Conservation (phyloP, 2,888 invertebrate species). For the Sthenelais limicola region DNA sequence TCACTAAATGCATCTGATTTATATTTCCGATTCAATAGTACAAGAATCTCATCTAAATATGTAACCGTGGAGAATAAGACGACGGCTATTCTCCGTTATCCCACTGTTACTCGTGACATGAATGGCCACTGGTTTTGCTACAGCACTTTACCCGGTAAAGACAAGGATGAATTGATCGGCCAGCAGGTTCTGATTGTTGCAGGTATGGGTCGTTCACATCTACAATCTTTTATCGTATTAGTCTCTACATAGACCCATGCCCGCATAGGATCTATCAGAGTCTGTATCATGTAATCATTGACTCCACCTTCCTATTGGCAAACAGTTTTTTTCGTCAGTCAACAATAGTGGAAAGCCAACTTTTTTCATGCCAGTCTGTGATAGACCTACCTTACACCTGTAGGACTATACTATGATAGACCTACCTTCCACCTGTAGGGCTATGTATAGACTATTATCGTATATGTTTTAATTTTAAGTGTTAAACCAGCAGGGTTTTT, state of each 20-base stretch:
- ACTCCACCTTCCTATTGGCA: neutral
- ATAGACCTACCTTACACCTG: no score
- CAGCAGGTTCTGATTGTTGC: conserved; percentile 16
- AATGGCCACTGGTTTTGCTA: conserved; percentile 32
- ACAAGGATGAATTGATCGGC: neutral
- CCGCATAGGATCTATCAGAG: no score
- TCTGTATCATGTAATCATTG: neutral
- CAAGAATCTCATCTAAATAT: neutral
- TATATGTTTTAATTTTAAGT: no score
- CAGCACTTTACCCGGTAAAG: no score
- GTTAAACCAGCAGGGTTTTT: no score
- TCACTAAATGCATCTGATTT: neutral
- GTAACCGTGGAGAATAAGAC: neutral
- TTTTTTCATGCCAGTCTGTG: no score
- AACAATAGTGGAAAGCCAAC: no score
- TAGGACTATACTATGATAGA: no score
- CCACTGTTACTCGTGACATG: neutral
- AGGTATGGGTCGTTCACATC: neutral
- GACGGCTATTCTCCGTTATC: conserved; percentile 1
- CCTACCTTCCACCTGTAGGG: no score
- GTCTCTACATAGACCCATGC: neutral
- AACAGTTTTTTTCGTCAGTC: no score
- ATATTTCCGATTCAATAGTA: neutral
- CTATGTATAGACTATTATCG: no score
- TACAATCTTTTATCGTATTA: neutral